Evolutionary conservation across 2,113 vertebrate genomes (phyloP), one percentile per base, ranked within the genome.

Genomic region (Poicephalus gulielmi): DNA sequence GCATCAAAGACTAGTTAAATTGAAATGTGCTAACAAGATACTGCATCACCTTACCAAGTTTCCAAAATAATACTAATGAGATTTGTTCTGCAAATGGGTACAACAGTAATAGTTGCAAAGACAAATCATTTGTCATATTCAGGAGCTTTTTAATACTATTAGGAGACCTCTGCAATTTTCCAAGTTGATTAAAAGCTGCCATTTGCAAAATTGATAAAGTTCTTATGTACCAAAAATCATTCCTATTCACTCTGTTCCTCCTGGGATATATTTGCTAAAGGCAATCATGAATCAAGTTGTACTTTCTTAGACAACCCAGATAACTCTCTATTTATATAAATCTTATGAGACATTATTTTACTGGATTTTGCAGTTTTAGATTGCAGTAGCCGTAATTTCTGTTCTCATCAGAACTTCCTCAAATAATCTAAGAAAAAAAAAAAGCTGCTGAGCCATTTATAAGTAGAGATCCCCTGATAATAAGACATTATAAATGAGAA

Each of bases 121-220:
- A 84, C 55, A 96, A 97, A 97, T 93, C 55, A 94, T 96, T 97
- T 97, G 76, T 95, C 93, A 86, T 95, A 96, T 97, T 95, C 92
- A 96, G 94, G 96, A 96, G 82, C 69, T 94, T 79, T 95, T 97
- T 95, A 88, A 83, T 94, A 85, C 39, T 88, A 75, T 95, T 87
- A 80, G 46, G 11, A 92, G 84, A 94, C 46, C 73, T 96, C 68
- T 94, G 64, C n/a, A 85, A 93, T 96, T 96, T 95, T 96, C 98
- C 88, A 97, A 83, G 80, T 90, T 96, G 94, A 97, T 97, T 97
- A 97, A 96, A 97, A 93, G 63, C 95, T 97, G 83, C 94, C 53
- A 93, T 92, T 95, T 94, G 30, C 27, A 96, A 68, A 86, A 94
- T 27, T 96, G 89, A 95, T 94, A 88, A 88, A 95, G 43, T 94